phyloP scores from a whole-genome alignment of 2,113 vertebrate species.

The Grammomys surdaster region DNA sequence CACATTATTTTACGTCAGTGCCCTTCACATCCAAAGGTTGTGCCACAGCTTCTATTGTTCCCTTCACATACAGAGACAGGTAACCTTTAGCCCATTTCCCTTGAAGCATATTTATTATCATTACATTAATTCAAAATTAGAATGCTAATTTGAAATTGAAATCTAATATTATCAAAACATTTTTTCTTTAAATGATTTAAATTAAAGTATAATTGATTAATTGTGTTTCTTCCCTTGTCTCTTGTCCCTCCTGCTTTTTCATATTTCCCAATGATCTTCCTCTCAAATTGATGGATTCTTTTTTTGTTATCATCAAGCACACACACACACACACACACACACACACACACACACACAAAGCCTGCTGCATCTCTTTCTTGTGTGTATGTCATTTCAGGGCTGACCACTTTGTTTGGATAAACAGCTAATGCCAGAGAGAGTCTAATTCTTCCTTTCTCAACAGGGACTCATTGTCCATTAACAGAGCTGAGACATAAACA shows the following conservation, averaged over 20 bases:
- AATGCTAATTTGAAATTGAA: background rate
- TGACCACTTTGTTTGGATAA: background rate
- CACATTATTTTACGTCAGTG: conserved; percentile 14
- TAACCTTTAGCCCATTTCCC: conserved; percentile 8
- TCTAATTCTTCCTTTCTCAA: too few relatives aligned
- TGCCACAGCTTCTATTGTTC: background rate
- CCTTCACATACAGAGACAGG: background rate
- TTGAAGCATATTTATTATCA: background rate
- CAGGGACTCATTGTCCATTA: background rate
- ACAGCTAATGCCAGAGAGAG: too few relatives aligned
- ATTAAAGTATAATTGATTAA: background rate
- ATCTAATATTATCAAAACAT: background rate
- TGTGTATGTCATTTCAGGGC: background rate
- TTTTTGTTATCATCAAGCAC: background rate
- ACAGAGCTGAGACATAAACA: background rate
- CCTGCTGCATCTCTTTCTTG: background rate
- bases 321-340: background rate
- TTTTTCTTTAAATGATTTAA: background rate
- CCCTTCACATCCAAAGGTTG: conserved; percentile 12
- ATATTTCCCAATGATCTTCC: background rate
- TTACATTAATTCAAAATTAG: background rate
- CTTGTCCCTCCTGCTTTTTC: background rate
- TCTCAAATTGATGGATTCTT: background rate
- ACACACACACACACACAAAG: background rate
- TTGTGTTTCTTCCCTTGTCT: background rate